Evolutionary conservation across 1,140 invertebrate species (phyloP).

Genomic region (Littorina saxatilis): DNA sequence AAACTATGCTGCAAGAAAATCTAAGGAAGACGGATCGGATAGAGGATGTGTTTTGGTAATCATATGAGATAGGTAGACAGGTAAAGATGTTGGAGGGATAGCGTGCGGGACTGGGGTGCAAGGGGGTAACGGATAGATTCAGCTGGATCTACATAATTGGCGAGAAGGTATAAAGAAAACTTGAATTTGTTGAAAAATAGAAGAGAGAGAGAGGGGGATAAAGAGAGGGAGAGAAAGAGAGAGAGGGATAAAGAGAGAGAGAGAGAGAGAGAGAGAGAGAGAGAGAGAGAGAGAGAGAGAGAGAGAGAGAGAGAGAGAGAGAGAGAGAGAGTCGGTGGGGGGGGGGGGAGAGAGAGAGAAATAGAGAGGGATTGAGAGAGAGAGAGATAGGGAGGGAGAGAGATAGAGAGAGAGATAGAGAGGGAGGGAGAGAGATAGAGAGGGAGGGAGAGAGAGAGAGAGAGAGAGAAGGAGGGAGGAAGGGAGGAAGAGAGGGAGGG

Average conservation of each 20-base stretch:
- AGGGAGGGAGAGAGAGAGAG: no score
- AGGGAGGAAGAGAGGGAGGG: slow-evolving; percentile 26
- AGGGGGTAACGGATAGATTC: not conserved
- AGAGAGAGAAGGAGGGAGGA: not conserved
- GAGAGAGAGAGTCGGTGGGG: no score
- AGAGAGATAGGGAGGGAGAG: no score
- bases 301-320: not conserved
- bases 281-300: not conserved
- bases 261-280: not conserved
- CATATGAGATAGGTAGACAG: not conserved
- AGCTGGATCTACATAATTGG: not conserved
- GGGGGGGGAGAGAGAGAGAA: no score
- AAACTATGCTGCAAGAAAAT: not conserved
- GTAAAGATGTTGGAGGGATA: not conserved
- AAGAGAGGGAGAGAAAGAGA: no score
- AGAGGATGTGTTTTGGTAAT: not conserved
- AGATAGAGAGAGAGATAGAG: no score
- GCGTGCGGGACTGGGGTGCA: not conserved
- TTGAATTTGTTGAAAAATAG: not conserved
- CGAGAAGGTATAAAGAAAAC: not conserved
- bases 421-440: no score
- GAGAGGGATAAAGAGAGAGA: no score
- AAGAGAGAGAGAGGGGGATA: not conserved
- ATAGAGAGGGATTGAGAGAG: no score
- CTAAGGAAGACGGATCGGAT: not conserved